phyloP scores from a whole-genome alignment of 2,113 vertebrate species.

The Cheirogaleus medius region DNA sequence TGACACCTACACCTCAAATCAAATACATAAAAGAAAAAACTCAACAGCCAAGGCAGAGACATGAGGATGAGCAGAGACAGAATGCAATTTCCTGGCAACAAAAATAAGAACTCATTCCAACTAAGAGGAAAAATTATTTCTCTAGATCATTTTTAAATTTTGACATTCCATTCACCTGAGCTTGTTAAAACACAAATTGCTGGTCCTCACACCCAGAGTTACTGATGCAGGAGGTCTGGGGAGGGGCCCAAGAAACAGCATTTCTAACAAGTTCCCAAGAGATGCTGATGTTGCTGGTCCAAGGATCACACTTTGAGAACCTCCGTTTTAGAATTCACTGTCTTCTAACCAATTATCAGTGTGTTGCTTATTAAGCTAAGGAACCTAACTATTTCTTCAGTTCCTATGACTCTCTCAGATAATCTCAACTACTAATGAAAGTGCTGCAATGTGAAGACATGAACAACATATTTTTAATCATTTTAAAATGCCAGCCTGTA shows the following conservation, averaged over 20 bases:
- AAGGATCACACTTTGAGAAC: background rate
- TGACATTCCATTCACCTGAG: background rate
- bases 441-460: background rate
- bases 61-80: background rate
- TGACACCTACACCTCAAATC: background rate
- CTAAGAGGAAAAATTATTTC: background rate
- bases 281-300: background rate
- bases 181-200: background rate
- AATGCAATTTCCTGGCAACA: background rate
- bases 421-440: background rate
- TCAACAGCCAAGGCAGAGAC: background rate
- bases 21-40: background rate
- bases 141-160: background rate
- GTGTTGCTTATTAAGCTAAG: background rate
- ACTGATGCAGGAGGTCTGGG: background rate
- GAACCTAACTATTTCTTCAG: background rate
- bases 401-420: background rate
- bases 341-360: background rate
- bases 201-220: background rate
- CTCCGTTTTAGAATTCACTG: background rate
- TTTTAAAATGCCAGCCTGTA: background rate
- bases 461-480: background rate
- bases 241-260: background rate
- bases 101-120: background rate
- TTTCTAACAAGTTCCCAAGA: background rate